Evolutionary conservation across 2,888 invertebrate species (phyloP), one percentile per base, ranked within the genome.

Genomic region (Dusona sp.): DNA sequence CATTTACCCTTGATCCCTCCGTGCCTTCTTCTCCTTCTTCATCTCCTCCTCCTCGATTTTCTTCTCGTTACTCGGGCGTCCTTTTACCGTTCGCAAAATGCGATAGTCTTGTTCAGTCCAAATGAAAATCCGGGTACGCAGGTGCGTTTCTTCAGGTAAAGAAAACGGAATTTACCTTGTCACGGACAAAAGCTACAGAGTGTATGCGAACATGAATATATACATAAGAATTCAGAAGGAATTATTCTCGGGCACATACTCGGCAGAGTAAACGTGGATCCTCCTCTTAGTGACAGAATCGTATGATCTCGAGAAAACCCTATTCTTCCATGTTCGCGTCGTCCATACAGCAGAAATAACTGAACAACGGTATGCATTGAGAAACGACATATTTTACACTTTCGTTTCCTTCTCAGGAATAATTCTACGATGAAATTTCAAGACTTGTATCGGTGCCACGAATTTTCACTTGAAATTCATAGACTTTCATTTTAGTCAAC

Each of bases 121-220:
- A 74, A 75, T 67, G 67, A 72, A 81, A 83, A 78, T 83, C 64
- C 64, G 51, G 78, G 25, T 51, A 78, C 61, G 83, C 72, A 83
- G 83, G 78, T 78, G 83, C 54, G 78, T 51, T 25, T 13, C 48
- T 51, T 13, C 83, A 78, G 83, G 78, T 83, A 78, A 22, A 36
- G 80, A 45, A 83, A 78, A 78, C 48, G 77, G 77, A 57, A 75
- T 75, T 68, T 68, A 64, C 25, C 36, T 61, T 45, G 67, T 51
- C 79, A 16, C 19, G 1, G 61, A 61, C n/a, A 0, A 25, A 33
- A 36, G 38, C 29, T 25, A 22, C 13, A 29, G 36, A 7, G 38
- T 3, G 42, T 51, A 25, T 3, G 61, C 19, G 48, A 79, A 29
- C 22, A 22, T 64, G 51, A 51, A 64, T 45, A 38, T n/a, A 45